Evolutionary conservation across 2,888 invertebrate species (phyloP), one percentile per base, ranked within the genome.

Genomic region (Acanthococcus lagerstroemiae): DNA sequence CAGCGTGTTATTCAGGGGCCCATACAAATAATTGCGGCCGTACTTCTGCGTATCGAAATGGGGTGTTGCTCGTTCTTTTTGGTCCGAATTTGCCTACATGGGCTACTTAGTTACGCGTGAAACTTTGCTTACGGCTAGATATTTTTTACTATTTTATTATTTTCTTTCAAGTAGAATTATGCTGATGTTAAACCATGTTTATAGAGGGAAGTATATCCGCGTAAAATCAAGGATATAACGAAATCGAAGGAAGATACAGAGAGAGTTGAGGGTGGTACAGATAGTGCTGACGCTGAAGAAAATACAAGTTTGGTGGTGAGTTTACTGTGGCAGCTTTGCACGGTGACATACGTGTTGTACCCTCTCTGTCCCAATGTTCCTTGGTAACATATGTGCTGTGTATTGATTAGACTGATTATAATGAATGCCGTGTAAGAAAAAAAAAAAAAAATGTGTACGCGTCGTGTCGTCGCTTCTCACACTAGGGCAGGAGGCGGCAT

Each of bases 211-310:
- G 84, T 83, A 80, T 85, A 84, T 81, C 86, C 86, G 76, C 84
- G 84, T 82, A 86, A 86, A 84, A 86, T 85, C 85, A 85, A 85
- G 78, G 86, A 86, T 82, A 81, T 85, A 81, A 84, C 86, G 76
- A 75, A 71, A 70, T 68, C 66, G 68, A 71, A 66, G 37, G 56
- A 50, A 56, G 56, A 56, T 27, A 15, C 46, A 3, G 56, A 66
- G 21, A 56, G 25, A 24, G 56, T 56, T 37, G 66, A 57, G n/a
- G 26, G 50, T 57, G 37, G 56, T 66, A 26, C 46, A 45, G 71
- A 70, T 48, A 55, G 66, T 60, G 66, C 70, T 67, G 26, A 69
- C 67, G 55, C 55, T 67, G 65, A 69, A 68, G 67, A 69, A 69
- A 63, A 67, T 63, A 66, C 68, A 68, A 72, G 65, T 72, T 71